These are phyloP conservation scores for Macrobrachium rosenbergii DNA, from an alignment of 1,140 invertebrate genomes.

Conservation along the genomic window DNA sequence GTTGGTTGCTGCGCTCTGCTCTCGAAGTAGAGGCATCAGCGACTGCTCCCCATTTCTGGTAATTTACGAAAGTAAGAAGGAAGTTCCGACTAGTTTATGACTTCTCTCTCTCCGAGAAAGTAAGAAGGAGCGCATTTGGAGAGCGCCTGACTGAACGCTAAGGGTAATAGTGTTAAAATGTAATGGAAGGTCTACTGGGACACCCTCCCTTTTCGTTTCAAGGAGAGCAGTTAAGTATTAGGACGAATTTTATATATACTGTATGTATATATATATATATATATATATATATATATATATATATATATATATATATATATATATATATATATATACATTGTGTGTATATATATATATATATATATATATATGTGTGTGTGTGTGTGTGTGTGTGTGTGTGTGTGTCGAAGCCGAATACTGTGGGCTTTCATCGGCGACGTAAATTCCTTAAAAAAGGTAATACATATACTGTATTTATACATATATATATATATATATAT, in stretches of 20 bases:
- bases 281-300: slow-evolving; percentile 8
- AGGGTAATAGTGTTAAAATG: too few species aligned
- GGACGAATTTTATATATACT: neutral
- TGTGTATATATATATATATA: too few species aligned
- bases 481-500: slow-evolving; percentile 16
- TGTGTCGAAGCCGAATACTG: too few species aligned
- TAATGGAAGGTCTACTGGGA: too few species aligned
- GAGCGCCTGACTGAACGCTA: too few species aligned
- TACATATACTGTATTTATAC: too few species aligned
- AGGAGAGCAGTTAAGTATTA: neutral
- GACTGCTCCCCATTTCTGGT: neutral
- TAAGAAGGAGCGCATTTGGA: neutral
- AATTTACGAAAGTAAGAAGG: too few species aligned
- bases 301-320: neutral
- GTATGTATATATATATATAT: slow-evolving; percentile 6
- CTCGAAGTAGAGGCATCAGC: neutral
- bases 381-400: neutral
- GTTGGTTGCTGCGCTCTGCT: too few species aligned
- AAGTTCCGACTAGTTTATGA: neutral
- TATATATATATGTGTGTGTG: too few species aligned
- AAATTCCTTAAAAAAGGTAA: too few species aligned
- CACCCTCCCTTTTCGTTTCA: neutral
- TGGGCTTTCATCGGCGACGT: too few species aligned
- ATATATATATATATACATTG: too few species aligned
- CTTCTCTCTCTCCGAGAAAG: neutral